Conservation (phyloP, 2,113 vertebrate genomes). For the Nyctereutes procyonoides region DNA sequence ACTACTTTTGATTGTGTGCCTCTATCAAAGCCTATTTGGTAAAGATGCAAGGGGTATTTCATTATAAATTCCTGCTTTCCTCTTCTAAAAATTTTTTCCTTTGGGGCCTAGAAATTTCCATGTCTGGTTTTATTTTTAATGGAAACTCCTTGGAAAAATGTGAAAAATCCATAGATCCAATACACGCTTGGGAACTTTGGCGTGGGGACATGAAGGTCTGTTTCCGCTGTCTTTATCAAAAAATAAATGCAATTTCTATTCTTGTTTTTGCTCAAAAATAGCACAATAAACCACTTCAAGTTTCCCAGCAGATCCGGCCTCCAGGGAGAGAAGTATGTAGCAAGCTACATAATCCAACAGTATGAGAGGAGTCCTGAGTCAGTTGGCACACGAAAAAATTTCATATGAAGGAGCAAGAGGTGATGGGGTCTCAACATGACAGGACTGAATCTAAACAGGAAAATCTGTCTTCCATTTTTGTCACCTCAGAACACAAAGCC, state of each 20-base stretch:
- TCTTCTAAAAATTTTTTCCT: slow-evolving; percentile 37
- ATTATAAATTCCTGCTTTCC: slow-evolving; percentile 52
- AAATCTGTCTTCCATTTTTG: slow-evolving; percentile 74
- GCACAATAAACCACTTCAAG: slow-evolving; percentile 13
- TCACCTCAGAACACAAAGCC: slow-evolving; percentile 66
- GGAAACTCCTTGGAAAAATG: slow-evolving; percentile 50
- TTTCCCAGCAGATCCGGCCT: slow-evolving; percentile 33
- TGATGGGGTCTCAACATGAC: slow-evolving; percentile 1
- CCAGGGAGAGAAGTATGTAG: background rate
- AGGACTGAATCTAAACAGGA: slow-evolving; percentile 57
- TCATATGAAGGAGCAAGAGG: slow-evolving; percentile 24
- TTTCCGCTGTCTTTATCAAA: slow-evolving; percentile 27
- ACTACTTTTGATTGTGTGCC: slow-evolving; percentile 46
- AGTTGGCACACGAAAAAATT: background rate
- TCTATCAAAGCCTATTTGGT: slow-evolving; percentile 45
- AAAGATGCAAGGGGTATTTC: slow-evolving; percentile 48
- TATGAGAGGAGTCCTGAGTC: background rate
- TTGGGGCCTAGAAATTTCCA: slow-evolving; percentile 27
- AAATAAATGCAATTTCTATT: slow-evolving; percentile 46
- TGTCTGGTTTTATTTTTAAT: slow-evolving; percentile 62
- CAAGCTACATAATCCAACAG: background rate
- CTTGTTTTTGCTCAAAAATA: slow-evolving; percentile 41
- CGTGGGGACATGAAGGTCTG: background rate
- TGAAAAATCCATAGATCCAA: slow-evolving; percentile 35
- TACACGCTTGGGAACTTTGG: slow-evolving; percentile 34